phyloP scores from a whole-genome alignment of 2,888 invertebrate genomes.

The Brachyptera putata region DNA sequence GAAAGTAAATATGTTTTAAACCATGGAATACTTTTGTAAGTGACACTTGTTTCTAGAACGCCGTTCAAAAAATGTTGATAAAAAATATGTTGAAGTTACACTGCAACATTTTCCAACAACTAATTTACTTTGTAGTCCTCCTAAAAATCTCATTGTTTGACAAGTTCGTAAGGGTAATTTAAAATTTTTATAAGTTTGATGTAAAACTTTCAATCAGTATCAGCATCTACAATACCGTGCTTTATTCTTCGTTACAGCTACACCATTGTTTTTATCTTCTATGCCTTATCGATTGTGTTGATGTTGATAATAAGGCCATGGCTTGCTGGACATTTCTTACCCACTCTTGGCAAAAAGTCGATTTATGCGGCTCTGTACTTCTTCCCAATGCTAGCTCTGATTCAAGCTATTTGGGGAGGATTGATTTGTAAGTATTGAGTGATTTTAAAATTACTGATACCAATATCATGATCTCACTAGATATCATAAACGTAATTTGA shows the following conservation, averaged over 20 bases:
- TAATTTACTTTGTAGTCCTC: no score
- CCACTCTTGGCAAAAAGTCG: constrained; percentile 67
- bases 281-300: constrained; percentile 72
- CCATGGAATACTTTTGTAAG: no score
- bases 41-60: no score
- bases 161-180: background rate
- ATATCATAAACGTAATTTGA: no score
- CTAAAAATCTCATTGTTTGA: no score
- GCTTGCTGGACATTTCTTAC: constrained; percentile 62
- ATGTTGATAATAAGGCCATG: constrained; percentile 77
- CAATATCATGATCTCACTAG: background rate
- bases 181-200: background rate
- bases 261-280: constrained; percentile 87
- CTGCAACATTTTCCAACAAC: no score
- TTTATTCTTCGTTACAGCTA: constrained; percentile 59
- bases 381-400: constrained; percentile 78
- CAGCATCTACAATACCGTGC: no score
- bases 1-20: no score
- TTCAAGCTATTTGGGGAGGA: constrained; percentile 87
- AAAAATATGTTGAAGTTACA: no score
- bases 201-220: no score
- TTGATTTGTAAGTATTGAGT: constrained; percentile 70
- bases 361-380: constrained; percentile 94
- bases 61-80: no score
- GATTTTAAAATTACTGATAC: background rate